Base-by-base conservation (phyloP, 2,797 vertebrate genomes). In the Zenarchopterus dispar region DNA sequence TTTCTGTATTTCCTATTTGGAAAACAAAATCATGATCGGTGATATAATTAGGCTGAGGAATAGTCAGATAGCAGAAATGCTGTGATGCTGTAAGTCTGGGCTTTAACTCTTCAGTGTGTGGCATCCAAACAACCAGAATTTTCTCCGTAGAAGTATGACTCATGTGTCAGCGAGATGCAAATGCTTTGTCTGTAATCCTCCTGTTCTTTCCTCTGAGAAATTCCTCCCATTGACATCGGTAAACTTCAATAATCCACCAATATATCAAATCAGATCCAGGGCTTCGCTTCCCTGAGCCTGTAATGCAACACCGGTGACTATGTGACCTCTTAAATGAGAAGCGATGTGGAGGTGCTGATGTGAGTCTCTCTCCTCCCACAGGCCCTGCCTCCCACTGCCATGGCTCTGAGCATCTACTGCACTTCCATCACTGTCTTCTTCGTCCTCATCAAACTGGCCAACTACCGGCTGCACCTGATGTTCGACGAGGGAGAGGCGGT, bases 381-480 rank as follows among this genome's bases (percentile, higher is more conserved):
- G 97, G 96, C 96, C 75, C 93, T 97, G 75, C 97, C 97, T 74
- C 95, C 97, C 10, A 96, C 91, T 72, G 90, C 91, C 56, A 82
- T 96, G 86, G 96, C 95, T 4, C 87, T 95, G 73, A 94, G 96
- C 79, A 94, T 98, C 81, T 99, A 99, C 94, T 99, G 97, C 88
- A 91, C 90, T 79, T 94, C 81, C 4, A 95, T 98, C 88, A 96
- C 96, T 0, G 43, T 95, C 59, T 93, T 99, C 90, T 99, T 99
- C 89, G 87, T 96, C 51, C 56, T 94, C 63, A 97, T 99, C 89
- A 99, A 99, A 82, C 62, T 96, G 71, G 84, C 96, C 84, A 98
- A 96, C 91, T 98, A 97, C 57, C 95, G 96, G 52, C 93, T 99
- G 23, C 97, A 99, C 77, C 81, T 97, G 73, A 97, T 98, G 96